Base-by-base conservation (phyloP, 2,888 invertebrate species). In the Chrysolina americana region DNA sequence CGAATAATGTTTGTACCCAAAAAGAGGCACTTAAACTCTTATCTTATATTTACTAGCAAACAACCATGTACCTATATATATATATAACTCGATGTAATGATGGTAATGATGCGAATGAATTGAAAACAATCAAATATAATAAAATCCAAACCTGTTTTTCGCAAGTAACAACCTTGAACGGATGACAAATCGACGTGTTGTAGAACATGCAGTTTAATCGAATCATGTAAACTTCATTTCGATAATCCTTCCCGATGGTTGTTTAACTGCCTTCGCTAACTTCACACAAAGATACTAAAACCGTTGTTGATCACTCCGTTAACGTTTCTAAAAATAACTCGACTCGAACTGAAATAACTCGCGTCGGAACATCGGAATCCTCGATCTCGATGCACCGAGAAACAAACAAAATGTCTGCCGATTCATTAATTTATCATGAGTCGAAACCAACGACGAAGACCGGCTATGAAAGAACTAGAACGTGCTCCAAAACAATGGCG, bases 331-430 rank as follows among this genome's bases (percentile, higher is more conserved):
- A 76, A 76, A 76, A 76, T 76, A 76, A 64, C 62, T 53, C 50
- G 10, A 41, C 21, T 62, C 47, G 68, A 5, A 56, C 63, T 23
- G 62, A 75, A 62, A 68, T 75, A 68, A 28, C 56, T 59, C 70
- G 21, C 75, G 70, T 76, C 75, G 70, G 59, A 53, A 59, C 70
- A 73, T 68, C 41, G 75, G 73, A 76, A 76, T 76, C 48, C 66
- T 53, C 23, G 48, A 53, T 66, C 63, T 64, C 53, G 63, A 70
- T 66, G 66, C 23, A 59, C 47, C 53, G 48, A 21, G 50, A 63
- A n/a, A 48, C 47, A 70, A 69, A 68, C 68, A 70, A 75, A 73
- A 73, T 75, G 70, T 70, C 73, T 44, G 47, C 70, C 41, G 6
- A 36, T 48, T 59, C 21, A 41, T 9, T 65, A 59, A 63, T 48